phyloP scores from a whole-genome alignment of 2,113 vertebrate genomes.

The Bufo bufo region DNA sequence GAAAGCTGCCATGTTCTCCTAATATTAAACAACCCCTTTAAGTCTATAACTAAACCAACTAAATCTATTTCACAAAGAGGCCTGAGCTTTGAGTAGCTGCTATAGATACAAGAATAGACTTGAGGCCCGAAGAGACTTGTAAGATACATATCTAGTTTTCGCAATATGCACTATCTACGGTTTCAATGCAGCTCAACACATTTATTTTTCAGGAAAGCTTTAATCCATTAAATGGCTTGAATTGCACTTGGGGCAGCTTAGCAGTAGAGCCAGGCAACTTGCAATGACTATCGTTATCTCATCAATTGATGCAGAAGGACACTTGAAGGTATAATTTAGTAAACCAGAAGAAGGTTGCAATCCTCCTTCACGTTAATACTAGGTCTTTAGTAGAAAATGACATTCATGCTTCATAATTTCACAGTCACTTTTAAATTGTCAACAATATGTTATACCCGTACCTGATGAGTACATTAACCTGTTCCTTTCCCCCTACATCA shows the following conservation, averaged over 20 bases:
- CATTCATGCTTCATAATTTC: constrained; percentile 4
- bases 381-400: background rate
- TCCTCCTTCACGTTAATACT: constrained; percentile 23
- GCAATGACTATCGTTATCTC: constrained; percentile 1
- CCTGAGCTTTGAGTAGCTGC: background rate
- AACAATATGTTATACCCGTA: background rate
- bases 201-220: constrained; percentile 3
- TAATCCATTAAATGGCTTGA: constrained; percentile 1
- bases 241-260: background rate
- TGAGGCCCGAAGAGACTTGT: background rate
- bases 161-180: background rate
- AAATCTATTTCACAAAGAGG: background rate
- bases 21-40: too few species aligned
- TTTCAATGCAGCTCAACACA: background rate
- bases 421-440: constrained; percentile 17
- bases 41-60: too few species aligned
- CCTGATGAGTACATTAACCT: background rate
- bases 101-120: background rate
- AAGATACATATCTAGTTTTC: background rate
- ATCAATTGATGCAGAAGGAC: background rate
- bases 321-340: constrained; percentile 26
- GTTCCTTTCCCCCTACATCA: background rate
- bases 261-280: background rate
- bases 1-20: too few species aligned
- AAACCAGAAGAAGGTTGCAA: constrained; percentile 19